Base-by-base conservation (phyloP, 92 coral and sea anemone genomes). In the Palythoa heliodiscus region DNA sequence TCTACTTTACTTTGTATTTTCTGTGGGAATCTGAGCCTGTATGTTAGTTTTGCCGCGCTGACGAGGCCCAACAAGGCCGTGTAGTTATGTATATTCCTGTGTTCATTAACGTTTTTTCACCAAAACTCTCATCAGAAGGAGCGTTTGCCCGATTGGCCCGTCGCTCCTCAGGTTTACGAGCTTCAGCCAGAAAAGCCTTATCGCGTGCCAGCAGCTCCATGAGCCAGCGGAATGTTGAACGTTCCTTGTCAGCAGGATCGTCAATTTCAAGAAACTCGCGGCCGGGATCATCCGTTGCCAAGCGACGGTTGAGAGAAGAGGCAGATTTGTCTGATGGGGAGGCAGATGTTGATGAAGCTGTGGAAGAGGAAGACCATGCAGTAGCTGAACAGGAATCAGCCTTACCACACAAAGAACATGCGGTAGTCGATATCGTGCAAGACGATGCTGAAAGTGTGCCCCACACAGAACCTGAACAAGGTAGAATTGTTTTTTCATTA, bases 151-250 rank as follows among this genome's bases (percentile, higher is more conserved):
- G 98, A 50, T 84, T 94, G 95, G 95, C 89, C 29, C 89, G 91
- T 11, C 85, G 93, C 29, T 93, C 95, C 17, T 90, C 93, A 71
- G 90, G 95, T 14, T 67, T 88, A 29, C 93, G 95, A 23, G 93
- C 93, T n/a, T 91, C 98, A 3, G 93, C 93, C 15, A 88, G 95
- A 55, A 90, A 91, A 47, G 82, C 73, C n/a, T 77, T 90, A 17
- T 82, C 94, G 37, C 89, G 98, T 71, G 93, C 94, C 58, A 88
- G 94, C 86, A 94, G 98, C 87, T 89, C 95, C 4, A 91, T 88
- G 71, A 92, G 92, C 85, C 95, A 92, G 89, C 93, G 98, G 77
- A 75, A 90, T 38, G 89, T 94, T 70, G 98, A 94, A 76, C 93
- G 98, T 11, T 85, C 95, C 57, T 61, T 88, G 87, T 94, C 98